These are phyloP conservation scores for Meloidogyne chitwoodi DNA, from an alignment of 1,140 invertebrate species.

Conservation along the genomic window DNA sequence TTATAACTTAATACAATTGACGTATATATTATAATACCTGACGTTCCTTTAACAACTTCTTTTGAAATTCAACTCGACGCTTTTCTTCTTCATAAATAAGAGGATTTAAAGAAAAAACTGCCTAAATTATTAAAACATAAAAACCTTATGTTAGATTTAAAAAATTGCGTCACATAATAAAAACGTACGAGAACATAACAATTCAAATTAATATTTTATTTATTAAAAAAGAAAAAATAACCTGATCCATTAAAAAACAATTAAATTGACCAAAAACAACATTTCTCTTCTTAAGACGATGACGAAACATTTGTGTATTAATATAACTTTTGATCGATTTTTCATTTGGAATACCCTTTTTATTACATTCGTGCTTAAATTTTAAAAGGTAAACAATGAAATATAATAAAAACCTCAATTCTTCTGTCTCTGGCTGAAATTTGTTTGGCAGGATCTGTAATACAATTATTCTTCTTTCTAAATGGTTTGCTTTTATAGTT, in stretches of 20 bases:
- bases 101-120: slow-evolving; percentile 20
- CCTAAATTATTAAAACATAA: not conserved
- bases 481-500: slow-evolving; percentile 18
- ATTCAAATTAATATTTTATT: too few species aligned
- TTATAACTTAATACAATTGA: not conserved
- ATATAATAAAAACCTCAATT: slow-evolving; percentile 14
- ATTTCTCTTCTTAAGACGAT: slow-evolving; percentile 23
- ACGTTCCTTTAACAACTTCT: slow-evolving; percentile 5
- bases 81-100: slow-evolving; percentile 24
- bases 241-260: slow-evolving; percentile 18
- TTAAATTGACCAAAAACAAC: slow-evolving; percentile 35
- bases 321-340: slow-evolving; percentile 21
- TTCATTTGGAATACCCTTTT: slow-evolving; percentile 18
- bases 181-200: too few species aligned
- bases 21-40: not conserved
- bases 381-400: not conserved
- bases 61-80: slow-evolving; percentile 17
- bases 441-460: slow-evolving; percentile 20
- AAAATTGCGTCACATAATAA: too few species aligned
- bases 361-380: slow-evolving; percentile 20
- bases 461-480: slow-evolving; percentile 14
- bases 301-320: slow-evolving; percentile 23
- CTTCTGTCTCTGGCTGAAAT: slow-evolving; percentile 10
- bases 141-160: too few species aligned
- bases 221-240: too few species aligned